These are phyloP conservation scores for Alaudala cheleensis DNA, from an alignment of 2,113 vertebrate genomes.

Conservation along the genomic window DNA sequence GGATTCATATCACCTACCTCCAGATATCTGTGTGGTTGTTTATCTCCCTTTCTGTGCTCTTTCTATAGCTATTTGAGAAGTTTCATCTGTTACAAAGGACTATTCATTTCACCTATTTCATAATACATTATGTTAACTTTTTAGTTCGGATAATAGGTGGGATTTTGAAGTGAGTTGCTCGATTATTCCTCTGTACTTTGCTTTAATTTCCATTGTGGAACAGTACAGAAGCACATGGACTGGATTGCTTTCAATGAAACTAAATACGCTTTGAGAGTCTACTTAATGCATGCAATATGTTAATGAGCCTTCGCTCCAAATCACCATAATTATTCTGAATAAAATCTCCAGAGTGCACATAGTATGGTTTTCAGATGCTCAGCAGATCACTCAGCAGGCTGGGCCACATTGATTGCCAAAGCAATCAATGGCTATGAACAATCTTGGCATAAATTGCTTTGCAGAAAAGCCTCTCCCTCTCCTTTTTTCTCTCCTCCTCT, in stretches of 20 bases:
- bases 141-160: not conserved
- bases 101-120: not conserved
- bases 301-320: not conserved
- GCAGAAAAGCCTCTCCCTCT: not conserved
- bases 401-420: not conserved
- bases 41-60: not conserved
- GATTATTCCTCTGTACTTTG: not conserved
- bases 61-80: not conserved
- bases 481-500: not conserved
- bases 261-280: not conserved
- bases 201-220: not conserved
- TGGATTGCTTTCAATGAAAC: not conserved
- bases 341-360: not conserved
- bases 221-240: not conserved
- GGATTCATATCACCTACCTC: not conserved
- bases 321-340: not conserved
- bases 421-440: not conserved
- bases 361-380: not conserved
- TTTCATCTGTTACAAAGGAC: not conserved
- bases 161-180: not conserved
- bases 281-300: not conserved
- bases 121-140: not conserved
- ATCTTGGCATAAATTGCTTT: not conserved
- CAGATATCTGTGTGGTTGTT: not conserved
- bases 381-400: not conserved